Evolutionary conservation across 2,888 invertebrate genomes (phyloP), one percentile per base, ranked within the genome.

Genomic region (Mesorhabditis spiculigera): DNA sequence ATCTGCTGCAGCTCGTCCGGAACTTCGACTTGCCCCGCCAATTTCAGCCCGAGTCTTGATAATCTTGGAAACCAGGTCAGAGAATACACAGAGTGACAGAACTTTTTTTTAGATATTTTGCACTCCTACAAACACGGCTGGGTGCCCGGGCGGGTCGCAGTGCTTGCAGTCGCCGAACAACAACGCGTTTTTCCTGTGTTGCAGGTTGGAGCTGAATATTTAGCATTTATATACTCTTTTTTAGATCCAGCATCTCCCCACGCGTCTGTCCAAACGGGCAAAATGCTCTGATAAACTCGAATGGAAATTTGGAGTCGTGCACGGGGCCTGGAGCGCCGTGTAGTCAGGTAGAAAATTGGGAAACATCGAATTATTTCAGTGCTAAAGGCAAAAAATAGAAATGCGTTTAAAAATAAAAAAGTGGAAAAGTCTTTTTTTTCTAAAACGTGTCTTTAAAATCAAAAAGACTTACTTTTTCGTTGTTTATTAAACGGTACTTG

Each of bases 211-310:
- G 6, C 6, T n/a, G 4, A 63, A 50, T 69, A 58, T 71, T 70
- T 2, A 63, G 68, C 0, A 71, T 72, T n/a, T 72, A 78, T 5
- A 76, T 77, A 43, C 72, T 82, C 44, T 78, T 85, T 44, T 28
- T 28, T 28, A 50, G 70, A 58, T 71, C 71, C 4, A 63, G 68
- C 0, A 71, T 72, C 16, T 72, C 79, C 5, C 77, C 78, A 43
- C 72, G 83, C 44, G 78, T 85, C 45, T 84, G 84, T 67, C 82
- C 84, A 10, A 76, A 74, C 50, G 77, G 78, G 61, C 80, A 80
- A 70, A 77, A 80, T 65, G 84, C 84, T 6, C 71, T 84, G 42
- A 72, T 84, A n/a, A 75, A 75, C 4, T 68, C 76, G 3, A 73
- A 74, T 28, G 80, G 80, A n/a, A 69, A 73, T 6, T 66, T 80